A percentile compares a stretch with the other conserved stretches of the same genome.
Conservation (phyloP, 2,888 invertebrate genomes). For the Mylabris sibirica region DNA sequence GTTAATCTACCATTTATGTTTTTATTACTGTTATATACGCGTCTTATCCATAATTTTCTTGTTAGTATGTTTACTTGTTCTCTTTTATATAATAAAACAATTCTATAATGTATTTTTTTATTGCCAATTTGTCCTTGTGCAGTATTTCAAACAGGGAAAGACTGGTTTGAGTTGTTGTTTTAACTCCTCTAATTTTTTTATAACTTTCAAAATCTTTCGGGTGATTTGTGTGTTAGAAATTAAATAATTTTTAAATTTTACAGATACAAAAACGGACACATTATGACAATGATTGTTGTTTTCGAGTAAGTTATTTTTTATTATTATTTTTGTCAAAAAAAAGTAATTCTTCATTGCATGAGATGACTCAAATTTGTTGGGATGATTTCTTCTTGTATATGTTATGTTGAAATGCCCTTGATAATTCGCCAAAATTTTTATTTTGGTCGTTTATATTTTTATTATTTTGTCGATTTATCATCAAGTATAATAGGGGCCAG, state of each 20-base stretch:
- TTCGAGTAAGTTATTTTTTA: conserved; percentile 34
- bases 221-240: neutral
- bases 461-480: too few species aligned
- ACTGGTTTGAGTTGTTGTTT: too few species aligned
- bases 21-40: too few species aligned
- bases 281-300: conserved; percentile 37
- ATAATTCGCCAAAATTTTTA: conserved; percentile 2
- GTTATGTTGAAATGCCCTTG: neutral
- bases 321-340: neutral
- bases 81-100: neutral
- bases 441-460: neutral
- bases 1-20: too few species aligned
- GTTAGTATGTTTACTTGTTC: neutral
- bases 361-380: neutral
- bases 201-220: too few species aligned
- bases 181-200: too few species aligned
- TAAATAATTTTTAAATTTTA: conserved; percentile 31
- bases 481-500: neutral
- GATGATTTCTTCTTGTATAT: neutral
- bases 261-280: conserved; percentile 40
- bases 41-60: neutral
- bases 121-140: conserved; percentile 2
- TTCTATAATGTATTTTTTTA: neutral
- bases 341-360: neutral
- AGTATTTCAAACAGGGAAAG: neutral